A percentile compares a stretch with the other conserved stretches of the same genome.
These are phyloP conservation scores for Drosophila atroscutellata DNA, from an alignment of 2,888 invertebrate genomes.

Conservation along the genomic window DNA sequence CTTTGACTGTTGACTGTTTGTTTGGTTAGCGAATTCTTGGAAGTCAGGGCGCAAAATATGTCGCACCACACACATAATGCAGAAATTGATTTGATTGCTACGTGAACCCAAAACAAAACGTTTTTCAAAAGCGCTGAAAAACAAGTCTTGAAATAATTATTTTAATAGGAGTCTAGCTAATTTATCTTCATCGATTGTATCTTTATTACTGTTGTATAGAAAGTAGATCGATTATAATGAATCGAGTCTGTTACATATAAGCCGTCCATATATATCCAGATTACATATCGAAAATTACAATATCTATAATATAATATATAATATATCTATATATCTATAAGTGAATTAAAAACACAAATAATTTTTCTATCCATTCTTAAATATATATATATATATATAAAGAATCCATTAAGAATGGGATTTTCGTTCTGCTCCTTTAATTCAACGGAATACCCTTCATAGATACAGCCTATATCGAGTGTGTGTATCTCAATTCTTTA, in stretches of 20 bases:
- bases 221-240: neutral
- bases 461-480: neutral
- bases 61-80: conserved; percentile 37
- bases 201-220: neutral
- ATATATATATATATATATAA: neutral
- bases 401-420: neutral
- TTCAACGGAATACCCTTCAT: neutral
- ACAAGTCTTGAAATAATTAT: neutral
- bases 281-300: neutral
- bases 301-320: too few relatives aligned
- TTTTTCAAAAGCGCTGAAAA: neutral
- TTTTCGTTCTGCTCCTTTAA: neutral
- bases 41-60: conserved; percentile 60
- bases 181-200: neutral
- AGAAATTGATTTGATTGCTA: conserved; percentile 34
- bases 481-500: conserved; percentile 3
- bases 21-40: conserved; percentile 51
- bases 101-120: conserved; percentile 10
- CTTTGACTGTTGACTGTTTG: conserved; percentile 38
- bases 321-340: neutral
- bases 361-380: neutral
- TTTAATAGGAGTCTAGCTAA: neutral
- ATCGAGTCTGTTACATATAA: neutral
- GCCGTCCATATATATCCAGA: too few relatives aligned
- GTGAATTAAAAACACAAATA: neutral